Base-by-base conservation (phyloP, 2,113 vertebrate genomes). In the Channa argus region DNA sequence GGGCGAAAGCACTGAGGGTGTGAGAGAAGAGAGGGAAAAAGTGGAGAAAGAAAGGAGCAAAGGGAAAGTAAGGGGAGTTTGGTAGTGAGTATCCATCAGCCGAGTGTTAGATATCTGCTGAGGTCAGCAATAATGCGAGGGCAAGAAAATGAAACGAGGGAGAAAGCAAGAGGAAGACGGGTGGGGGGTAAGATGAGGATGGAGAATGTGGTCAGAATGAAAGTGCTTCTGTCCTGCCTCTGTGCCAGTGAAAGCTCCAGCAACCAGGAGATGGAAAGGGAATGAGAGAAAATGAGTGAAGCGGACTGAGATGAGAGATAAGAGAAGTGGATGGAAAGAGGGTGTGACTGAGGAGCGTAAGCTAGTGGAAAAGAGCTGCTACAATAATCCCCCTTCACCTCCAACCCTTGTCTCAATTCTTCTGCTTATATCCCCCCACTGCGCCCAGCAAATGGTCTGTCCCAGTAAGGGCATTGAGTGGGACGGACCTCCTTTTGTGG, bases 31-130 rank as follows among this genome's bases (percentile, higher is more conserved):
- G 15, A 37, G 7, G 9, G 8, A n/a, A 50, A 34, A 45, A 43
- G 8, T n/a, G 54, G 51, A n/a, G 37, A 36, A 46, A 54, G 9
- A 69, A 45, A 46, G 39, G 41, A 46, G 53, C 14, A 50, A 50
- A 56, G 62, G 11, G 77, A 50, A 56, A 63, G 63, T 36, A 36
- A 56, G 69, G 24, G 60, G 47, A 55, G 74, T 74, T 56, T 47
- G 45, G 51, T 39, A 43, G 37, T 53, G 61, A 38, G 81, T 81
- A 87, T 88, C 85, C 83, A 89, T 93, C 88, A 91, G 85, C 88
- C 89, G 86, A 86, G 88, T 89, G 89, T 82, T 84, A 72, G 74
- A 77, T 75, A 79, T 89, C 86, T 89, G 90, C 90, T 91, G 90
- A 93, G 74, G 82, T 93, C 91, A 92, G 92, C 90, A 89, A 65